A percentile compares a stretch with the other conserved stretches of the same genome.
Evolutionary conservation across 2,113 vertebrate genomes (phyloP).

Genomic region (Origma solitaria): DNA sequence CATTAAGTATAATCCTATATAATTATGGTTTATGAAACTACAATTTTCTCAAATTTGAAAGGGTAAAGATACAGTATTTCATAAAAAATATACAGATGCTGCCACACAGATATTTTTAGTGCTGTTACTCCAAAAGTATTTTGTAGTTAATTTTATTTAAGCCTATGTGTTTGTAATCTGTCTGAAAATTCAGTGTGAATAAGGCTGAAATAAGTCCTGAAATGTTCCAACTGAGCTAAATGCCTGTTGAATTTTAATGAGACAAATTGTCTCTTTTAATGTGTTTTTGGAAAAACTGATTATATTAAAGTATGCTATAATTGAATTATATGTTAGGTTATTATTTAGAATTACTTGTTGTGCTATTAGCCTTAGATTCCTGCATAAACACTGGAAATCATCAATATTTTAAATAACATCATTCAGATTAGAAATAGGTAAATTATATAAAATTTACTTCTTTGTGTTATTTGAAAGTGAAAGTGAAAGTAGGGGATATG

Average conservation of each 20-base stretch:
- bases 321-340: constrained; percentile 47
- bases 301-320: constrained; percentile 40
- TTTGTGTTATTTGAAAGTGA: neutral
- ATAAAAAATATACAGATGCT: constrained; percentile 31
- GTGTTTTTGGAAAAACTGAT: constrained; percentile 57
- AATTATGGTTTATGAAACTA: constrained; percentile 57
- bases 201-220: constrained; percentile 36
- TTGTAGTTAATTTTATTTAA: constrained; percentile 29
- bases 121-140: neutral
- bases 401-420: constrained; percentile 14
- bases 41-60: constrained; percentile 63
- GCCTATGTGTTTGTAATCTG: constrained; percentile 6
- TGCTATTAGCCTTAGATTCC: neutral
- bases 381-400: neutral
- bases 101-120: constrained; percentile 37
- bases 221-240: constrained; percentile 32
- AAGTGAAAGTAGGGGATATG: neutral
- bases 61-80: neutral
- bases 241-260: constrained; percentile 60
- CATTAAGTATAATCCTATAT: constrained; percentile 8
- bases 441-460: neutral
- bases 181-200: constrained; percentile 33
- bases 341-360: constrained; percentile 36
- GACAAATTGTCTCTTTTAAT: constrained; percentile 50
- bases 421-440: neutral